Evolutionary conservation across 2,888 invertebrate species (phyloP), one percentile per base, ranked within the genome.

Genomic region (Lochmaea capreae): DNA sequence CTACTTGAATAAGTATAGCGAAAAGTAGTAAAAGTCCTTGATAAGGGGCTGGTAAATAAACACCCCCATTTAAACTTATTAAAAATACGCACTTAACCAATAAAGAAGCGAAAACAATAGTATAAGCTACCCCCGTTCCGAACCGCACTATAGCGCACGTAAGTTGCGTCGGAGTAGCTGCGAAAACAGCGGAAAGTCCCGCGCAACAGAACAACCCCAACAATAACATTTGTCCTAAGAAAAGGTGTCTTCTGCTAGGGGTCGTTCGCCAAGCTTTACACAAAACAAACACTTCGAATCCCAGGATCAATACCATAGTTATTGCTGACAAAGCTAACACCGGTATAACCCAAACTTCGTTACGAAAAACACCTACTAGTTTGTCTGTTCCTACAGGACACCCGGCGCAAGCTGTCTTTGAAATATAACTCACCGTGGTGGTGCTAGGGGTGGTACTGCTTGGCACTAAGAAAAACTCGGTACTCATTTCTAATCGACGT

Each of bases 11-110:
- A 85, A 96, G 92, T 74, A 97, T 94, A 39, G 97, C 96, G 86
- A 97, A 97, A 83, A 96, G 92, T 79, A 97, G 89, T 81, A 98
- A 90, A 42, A 97, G 90, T 77, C 93, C 94, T 88, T 97, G 97
- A 87, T 97, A 97, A 14, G 96, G 94, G 9, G 97, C 96, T 69
- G 97, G 97, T 71, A 97, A 89, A 85, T 97, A 97, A 66, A 97
- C 96, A 76, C 95, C 96, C 69, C 95, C 93, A 87, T 97, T 96
- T 76, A 97, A 91, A 84, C 97, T 96, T 80, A 97, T 92, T 75
- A 97, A 91, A 86, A 97, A 97, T 80, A 97, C 96, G 87, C 97
- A 95, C 88, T 98, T 97, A 78, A 97, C 97, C 81, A 98, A 90
- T 66, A 98, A 90, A 0, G 97, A 94, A 57, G 96, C 95, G 87